Percentiles rank a stretch among this genome's conserved stretches.
Conservation (phyloP, 2,797 vertebrate species). For the Acrossocheilus fasciatus region DNA sequence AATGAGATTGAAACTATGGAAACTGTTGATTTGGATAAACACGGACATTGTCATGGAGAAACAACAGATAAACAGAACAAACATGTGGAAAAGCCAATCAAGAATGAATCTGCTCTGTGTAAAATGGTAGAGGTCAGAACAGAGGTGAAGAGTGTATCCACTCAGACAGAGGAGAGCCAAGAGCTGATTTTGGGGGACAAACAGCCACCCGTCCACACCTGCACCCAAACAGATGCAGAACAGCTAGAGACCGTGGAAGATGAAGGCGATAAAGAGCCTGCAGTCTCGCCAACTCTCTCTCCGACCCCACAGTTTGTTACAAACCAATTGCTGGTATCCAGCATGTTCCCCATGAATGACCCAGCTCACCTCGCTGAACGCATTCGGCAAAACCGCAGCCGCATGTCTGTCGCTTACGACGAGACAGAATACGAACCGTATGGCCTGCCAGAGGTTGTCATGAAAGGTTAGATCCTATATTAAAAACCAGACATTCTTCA, state of each 20-base stretch:
- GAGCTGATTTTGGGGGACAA: neutral
- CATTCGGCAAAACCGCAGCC: conserved; percentile 75
- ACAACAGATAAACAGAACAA: conserved; percentile 24
- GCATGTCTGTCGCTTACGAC: conserved; percentile 82
- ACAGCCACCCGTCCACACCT: conserved; percentile 48
- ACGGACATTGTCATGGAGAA: neutral
- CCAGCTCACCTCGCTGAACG: conserved; percentile 78
- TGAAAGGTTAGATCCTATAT: conserved; percentile 76
- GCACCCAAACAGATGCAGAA: conserved; percentile 70
- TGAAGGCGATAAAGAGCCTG: conserved; percentile 39
- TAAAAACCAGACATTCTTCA: neutral
- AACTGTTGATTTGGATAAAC: conserved; percentile 8
- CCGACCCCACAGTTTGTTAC: neutral
- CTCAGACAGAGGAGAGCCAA: conserved; percentile 72
- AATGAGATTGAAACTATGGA: conserved; percentile 25
- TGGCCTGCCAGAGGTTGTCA: conserved; percentile 84
- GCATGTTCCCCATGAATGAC: conserved; percentile 78
- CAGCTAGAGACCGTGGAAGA: conserved; percentile 42
- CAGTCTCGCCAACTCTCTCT: conserved; percentile 62
- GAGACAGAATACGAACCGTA: conserved; percentile 86
- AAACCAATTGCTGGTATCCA: conserved; percentile 67
- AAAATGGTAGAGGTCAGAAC: conserved; percentile 24
- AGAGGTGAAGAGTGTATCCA: conserved; percentile 60
- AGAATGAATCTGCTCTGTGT: conserved; percentile 5
- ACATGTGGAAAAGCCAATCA: neutral